Base-by-base conservation (phyloP, 2,113 vertebrate genomes). In the Cyphotilapia sp. region DNA sequence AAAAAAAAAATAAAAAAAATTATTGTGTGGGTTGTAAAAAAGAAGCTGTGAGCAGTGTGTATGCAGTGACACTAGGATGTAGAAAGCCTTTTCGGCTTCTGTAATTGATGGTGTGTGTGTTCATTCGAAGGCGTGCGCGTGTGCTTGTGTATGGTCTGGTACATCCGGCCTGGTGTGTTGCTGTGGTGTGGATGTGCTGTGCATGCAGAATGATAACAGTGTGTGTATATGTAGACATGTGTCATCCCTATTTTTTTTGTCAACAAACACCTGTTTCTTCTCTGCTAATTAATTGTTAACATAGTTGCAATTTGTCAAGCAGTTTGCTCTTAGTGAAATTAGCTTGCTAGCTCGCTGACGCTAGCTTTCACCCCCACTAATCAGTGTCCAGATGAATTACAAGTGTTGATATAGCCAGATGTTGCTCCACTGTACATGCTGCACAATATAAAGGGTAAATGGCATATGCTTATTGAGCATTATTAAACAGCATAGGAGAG, bases 281-380 rank as follows among this genome's bases (percentile, higher is more conserved):
- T 16, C 85, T 49, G 78, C 89, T 95, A 95, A 96, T 95, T 89
- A 94, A 96, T 95, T 95, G 92, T 91, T 91, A 94, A 95, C 94
- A 94, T 82, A 19, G 90, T 92, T 94, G 86, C 92, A 94, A 93
- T 96, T 94, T 95, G 94, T 95, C 92, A 94, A 87, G 90, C 89
- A 71, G 81, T 89, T 88, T 86, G 85, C 86, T 85, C 47, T 24
- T 9, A 47, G 86, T 83, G 59, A 85, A 88, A 94, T 93, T 88
- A 88, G 56, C 87, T 33, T 29, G 80, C 91, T 93, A 63, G 90
- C 89, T 83, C 88, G 92, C 91, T 94, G 93, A 95, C 85, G 81
- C 57, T 85, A 87, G 93, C 89, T 57, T 63, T 29, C 80, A 16
- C 91, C 2, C 83, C 31, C 31, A 54, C 91, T 83, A 89, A 94